Evolutionary conservation across 2,797 vertebrate genomes (phyloP).

Genomic region (Bradypus variegatus): DNA sequence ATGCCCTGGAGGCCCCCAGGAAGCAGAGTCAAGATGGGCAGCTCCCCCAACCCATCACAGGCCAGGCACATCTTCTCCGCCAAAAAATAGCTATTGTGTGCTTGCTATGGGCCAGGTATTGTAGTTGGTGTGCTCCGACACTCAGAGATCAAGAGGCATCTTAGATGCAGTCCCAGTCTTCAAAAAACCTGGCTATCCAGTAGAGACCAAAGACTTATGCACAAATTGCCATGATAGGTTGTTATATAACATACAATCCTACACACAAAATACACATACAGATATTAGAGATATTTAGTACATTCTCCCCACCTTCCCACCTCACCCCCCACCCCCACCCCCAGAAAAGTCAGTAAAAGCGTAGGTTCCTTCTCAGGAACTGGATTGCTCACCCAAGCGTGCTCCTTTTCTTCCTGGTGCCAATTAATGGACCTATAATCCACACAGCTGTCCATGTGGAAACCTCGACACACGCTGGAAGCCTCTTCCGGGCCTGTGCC

Average conservation of each 20-base stretch:
- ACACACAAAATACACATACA: neutral
- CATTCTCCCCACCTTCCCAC: accelerated
- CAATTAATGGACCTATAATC: neutral
- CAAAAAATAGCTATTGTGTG: neutral
- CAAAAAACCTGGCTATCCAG: neutral
- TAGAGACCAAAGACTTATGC: neutral
- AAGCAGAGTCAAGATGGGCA: neutral
- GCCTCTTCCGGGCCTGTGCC: neutral
- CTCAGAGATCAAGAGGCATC: neutral
- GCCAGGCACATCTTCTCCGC: neutral
- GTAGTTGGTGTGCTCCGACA: neutral
- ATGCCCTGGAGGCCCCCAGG: neutral
- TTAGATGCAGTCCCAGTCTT: neutral
- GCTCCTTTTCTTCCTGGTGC: neutral
- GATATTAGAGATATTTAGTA: neutral
- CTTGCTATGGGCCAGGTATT: neutral
- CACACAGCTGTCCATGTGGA: neutral
- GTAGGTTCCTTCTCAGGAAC: neutral
- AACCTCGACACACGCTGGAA: neutral
- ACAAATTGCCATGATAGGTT: neutral
- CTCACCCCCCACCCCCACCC: no score
- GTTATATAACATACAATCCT: neutral
- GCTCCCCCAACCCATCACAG: neutral
- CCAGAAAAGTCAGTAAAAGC: neutral
- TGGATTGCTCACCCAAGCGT: neutral